Percentiles rank a stretch among this genome's conserved stretches.
Evolutionary conservation across 2,888 invertebrate genomes (phyloP).

Genomic region (Rutpela maculata): DNA sequence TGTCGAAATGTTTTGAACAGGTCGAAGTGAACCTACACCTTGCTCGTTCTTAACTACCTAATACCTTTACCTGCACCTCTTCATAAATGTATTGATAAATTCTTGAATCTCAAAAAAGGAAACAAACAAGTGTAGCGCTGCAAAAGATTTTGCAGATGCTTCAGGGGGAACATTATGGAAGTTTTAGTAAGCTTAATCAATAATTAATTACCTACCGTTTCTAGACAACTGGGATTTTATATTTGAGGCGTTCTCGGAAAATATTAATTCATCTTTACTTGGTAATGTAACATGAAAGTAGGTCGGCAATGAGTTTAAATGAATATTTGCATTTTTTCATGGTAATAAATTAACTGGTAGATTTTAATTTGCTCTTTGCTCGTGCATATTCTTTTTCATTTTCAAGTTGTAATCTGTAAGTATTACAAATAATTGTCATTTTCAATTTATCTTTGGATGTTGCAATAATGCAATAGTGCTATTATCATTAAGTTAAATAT

Average conservation of each 20-base stretch:
- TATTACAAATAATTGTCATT: background rate
- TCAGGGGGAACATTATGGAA: background rate
- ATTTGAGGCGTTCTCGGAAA: background rate
- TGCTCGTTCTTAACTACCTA: background rate
- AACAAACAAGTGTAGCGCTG: background rate
- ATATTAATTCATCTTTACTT: background rate
- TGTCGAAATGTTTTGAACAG: background rate
- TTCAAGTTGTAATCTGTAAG: too few species aligned
- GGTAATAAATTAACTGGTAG: background rate
- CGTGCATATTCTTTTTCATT: too few species aligned
- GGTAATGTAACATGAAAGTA: background rate
- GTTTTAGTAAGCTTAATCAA: background rate
- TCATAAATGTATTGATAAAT: background rate
- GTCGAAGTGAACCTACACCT: background rate
- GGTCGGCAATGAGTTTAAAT: background rate
- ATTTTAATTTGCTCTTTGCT: background rate
- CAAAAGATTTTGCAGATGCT: background rate
- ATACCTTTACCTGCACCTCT: background rate
- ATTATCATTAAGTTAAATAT: background rate
- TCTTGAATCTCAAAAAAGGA: background rate
- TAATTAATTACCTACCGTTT: background rate
- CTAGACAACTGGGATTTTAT: background rate
- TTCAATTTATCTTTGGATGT: background rate
- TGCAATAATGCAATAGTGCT: background rate
- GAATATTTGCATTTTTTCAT: background rate